These are phyloP conservation scores for Crotalus helleri DNA, from an alignment of 2,113 vertebrate genomes.

Conservation along the genomic window DNA sequence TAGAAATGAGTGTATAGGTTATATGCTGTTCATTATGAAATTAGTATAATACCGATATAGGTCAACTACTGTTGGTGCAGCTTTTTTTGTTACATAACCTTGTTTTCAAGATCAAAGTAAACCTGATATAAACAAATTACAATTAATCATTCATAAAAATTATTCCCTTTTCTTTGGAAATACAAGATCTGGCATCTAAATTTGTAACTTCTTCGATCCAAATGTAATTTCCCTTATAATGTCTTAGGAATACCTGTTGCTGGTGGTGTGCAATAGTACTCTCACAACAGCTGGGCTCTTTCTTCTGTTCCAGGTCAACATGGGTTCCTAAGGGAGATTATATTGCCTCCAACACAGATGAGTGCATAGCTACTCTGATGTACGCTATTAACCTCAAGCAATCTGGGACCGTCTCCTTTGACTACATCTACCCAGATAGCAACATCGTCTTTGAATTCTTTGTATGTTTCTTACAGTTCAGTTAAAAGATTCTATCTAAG, in stretches of 20 bases:
- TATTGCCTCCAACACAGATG: slow-evolving; percentile 89
- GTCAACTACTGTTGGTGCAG: neutral
- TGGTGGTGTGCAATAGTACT: neutral
- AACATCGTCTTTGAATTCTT: slow-evolving; percentile 94
- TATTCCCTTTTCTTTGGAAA: neutral
- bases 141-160: neutral
- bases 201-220: neutral
- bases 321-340: slow-evolving; percentile 87
- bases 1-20: neutral
- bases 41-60: neutral
- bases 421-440: slow-evolving; percentile 90
- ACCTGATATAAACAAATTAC: neutral
- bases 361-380: slow-evolving; percentile 88
- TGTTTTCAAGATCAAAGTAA: neutral
- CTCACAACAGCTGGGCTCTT: neutral
- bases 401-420: slow-evolving; percentile 83
- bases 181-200: neutral
- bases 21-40: neutral
- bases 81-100: neutral
- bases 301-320: slow-evolving; percentile 75
- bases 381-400: slow-evolving; percentile 91
- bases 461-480: slow-evolving; percentile 68
- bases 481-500: neutral
- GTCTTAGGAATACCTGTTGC: neutral
- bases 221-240: neutral